A percentile compares a stretch with the other conserved stretches of the same genome.
phyloP scores from a whole-genome alignment of 2,888 invertebrate species.

The Mylabris sibirica region DNA sequence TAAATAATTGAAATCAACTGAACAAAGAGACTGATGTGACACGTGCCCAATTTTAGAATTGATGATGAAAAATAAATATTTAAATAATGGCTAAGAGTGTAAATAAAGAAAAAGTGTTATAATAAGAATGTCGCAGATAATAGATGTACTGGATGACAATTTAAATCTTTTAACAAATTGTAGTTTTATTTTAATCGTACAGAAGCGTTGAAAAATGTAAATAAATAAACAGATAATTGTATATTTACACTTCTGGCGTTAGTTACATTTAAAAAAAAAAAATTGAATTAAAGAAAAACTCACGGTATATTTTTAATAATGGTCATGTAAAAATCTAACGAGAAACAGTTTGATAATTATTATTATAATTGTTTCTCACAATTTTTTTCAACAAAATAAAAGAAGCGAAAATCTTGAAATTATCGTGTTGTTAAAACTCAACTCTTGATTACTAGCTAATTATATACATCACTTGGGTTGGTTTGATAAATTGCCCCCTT shows the following conservation, averaged over 20 bases:
- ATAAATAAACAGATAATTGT: constrained; percentile 3
- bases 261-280: too few relatives aligned
- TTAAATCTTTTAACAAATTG: constrained; percentile 5
- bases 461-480: neutral
- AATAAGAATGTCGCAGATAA: neutral
- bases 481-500: constrained; percentile 6
- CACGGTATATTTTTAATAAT: too few relatives aligned
- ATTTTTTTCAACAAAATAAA: too few relatives aligned
- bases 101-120: neutral
- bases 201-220: constrained; percentile 7
- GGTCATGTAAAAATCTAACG: too few relatives aligned
- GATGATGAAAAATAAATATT: neutral
- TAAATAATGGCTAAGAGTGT: neutral
- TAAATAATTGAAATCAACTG: neutral
- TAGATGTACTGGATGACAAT: neutral
- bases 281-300: too few relatives aligned
- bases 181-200: constrained; percentile 5
- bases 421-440: neutral
- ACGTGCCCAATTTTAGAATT: neutral
- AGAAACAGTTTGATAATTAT: too few relatives aligned
- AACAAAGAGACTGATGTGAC: neutral
- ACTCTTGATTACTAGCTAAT: neutral
- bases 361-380: too few relatives aligned
- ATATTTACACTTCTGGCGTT: neutral
- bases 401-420: neutral